Percentiles rank a stretch among this genome's conserved stretches.
phyloP scores from a whole-genome alignment of 2,113 vertebrate species.

The Austrofundulus limnaeus region DNA sequence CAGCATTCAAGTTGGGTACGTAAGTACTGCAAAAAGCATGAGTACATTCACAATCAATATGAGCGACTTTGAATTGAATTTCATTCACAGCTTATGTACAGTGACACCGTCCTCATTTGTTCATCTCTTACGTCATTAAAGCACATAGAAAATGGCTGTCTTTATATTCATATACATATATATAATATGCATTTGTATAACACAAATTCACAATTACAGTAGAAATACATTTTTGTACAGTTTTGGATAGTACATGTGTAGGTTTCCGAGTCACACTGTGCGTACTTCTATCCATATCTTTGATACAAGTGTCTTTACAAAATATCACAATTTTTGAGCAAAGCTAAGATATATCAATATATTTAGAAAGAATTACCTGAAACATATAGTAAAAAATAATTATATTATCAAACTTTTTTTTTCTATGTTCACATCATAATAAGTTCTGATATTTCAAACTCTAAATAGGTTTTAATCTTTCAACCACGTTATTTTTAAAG shows the following conservation, averaged over 20 bases:
- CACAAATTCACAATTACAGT: constrained; percentile 98
- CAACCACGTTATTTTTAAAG: constrained; percentile 41
- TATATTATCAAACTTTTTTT: constrained; percentile 79
- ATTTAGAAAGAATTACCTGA: constrained; percentile 85
- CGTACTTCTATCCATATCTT: constrained; percentile 75
- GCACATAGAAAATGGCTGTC: constrained; percentile 98
- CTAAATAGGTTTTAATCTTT: constrained; percentile 53
- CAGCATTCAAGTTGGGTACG: constrained; percentile 91
- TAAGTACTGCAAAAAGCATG: constrained; percentile 92
- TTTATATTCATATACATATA: constrained; percentile 87
- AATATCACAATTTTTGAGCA: constrained; percentile 82
- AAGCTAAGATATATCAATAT: constrained; percentile 85
- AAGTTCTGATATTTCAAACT: constrained; percentile 73
- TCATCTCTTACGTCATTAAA: constrained; percentile 81
- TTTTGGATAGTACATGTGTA: constrained; percentile 86
- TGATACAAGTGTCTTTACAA: constrained; percentile 79
- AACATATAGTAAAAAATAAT: constrained; percentile 85
- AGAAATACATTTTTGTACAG: constrained; percentile 96
- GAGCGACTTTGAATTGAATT: constrained; percentile 87
- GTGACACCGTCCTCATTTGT: constrained; percentile 76
- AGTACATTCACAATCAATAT: constrained; percentile 98
- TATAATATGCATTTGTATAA: constrained; percentile 90
- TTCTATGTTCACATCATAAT: constrained; percentile 74
- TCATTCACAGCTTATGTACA: constrained; percentile 97
- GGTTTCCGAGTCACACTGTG: constrained; percentile 80